phyloP scores from a whole-genome alignment of 1,140 invertebrate species.

The Drosophila lowei region DNA sequence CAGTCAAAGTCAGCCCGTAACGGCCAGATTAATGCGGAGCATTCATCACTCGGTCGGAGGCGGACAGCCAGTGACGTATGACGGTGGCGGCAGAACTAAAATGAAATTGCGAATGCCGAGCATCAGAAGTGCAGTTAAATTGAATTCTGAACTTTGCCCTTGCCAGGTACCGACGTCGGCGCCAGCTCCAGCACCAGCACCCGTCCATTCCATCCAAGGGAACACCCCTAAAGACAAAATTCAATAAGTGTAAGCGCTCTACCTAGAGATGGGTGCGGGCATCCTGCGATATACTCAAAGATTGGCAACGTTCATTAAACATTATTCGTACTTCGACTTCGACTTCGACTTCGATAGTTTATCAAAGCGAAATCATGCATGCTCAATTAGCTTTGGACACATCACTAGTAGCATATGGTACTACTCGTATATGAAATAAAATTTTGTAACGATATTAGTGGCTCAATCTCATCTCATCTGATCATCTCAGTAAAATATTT shows the following conservation, averaged over 20 bases:
- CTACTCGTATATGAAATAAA: no score
- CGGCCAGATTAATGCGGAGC: slow-evolving; percentile 55
- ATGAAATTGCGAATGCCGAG: slow-evolving; percentile 11
- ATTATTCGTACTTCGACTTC: no score
- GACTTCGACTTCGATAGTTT: background rate
- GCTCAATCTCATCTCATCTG: no score
- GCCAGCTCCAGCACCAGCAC: background rate
- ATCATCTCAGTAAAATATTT: background rate
- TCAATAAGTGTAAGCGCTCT: slow-evolving; percentile 1
- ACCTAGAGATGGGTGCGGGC: no score
- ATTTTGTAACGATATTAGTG: no score
- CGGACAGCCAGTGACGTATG: slow-evolving; percentile 27
- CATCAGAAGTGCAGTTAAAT: slow-evolving; percentile 46
- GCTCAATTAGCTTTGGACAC: no score
- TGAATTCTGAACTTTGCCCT: slow-evolving; percentile 44
- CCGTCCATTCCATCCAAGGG: background rate
- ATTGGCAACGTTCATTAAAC: no score
- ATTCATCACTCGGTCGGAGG: slow-evolving; percentile 49
- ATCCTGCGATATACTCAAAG: no score
- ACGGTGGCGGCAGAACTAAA: slow-evolving; percentile 12
- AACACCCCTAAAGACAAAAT: slow-evolving; percentile 12
- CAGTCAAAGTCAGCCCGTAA: slow-evolving; percentile 32
- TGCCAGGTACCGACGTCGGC: background rate
- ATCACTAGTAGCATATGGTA: no score
- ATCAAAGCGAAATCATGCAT: background rate